Percentiles rank a stretch among this genome's conserved stretches.
phyloP scores from a whole-genome alignment of 2,113 vertebrate genomes.

The Peromyscus maniculatus region DNA sequence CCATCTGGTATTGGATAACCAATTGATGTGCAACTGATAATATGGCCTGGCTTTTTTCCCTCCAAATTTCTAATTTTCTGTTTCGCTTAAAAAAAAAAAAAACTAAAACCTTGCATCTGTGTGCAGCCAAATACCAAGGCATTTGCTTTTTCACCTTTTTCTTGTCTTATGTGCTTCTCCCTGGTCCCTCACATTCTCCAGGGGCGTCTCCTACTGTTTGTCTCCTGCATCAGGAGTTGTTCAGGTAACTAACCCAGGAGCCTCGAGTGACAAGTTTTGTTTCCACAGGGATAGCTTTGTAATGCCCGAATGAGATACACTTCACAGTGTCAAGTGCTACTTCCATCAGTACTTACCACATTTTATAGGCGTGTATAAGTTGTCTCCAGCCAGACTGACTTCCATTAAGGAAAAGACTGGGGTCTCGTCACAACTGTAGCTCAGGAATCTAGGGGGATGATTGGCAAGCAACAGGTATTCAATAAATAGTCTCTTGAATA shows the following conservation, averaged over 20 bases:
- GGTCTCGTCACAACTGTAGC: not conserved
- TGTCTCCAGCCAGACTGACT: not conserved
- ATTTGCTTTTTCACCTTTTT: conserved; percentile 45
- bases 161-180: not conserved
- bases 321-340: not conserved
- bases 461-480: not conserved
- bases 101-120: not conserved
- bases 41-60: not conserved
- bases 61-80: conserved; percentile 27
- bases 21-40: not conserved
- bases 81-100: conserved; percentile 37
- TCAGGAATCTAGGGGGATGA: not conserved
- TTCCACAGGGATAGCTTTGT: not conserved
- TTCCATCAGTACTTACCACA: not conserved
- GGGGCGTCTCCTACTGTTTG: not conserved
- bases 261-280: not conserved
- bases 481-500: not conserved
- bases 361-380: not conserved
- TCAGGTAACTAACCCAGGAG: not conserved
- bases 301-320: not conserved
- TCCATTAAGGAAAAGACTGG: not conserved
- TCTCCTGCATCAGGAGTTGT: not conserved
- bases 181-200: not conserved
- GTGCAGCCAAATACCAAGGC: not conserved
- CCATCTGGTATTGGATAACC: not conserved